A percentile compares a stretch with the other conserved stretches of the same genome.
These are phyloP conservation scores for Elephantulus edwardii DNA, from an alignment of 2,113 vertebrate genomes.

Conservation along the genomic window DNA sequence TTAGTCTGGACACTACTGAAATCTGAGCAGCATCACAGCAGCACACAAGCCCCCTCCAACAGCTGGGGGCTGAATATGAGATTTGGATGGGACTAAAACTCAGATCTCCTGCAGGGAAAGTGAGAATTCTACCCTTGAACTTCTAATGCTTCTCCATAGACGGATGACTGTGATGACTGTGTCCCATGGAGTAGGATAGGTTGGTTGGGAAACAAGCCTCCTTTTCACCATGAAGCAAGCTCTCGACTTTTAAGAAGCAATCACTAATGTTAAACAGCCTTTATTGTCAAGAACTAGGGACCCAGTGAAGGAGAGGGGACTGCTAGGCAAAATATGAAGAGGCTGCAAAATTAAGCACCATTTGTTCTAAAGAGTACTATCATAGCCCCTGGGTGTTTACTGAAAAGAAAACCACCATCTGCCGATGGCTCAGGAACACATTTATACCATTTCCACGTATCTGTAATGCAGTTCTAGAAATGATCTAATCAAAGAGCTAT, in stretches of 20 bases:
- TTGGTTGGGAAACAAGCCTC: neutral
- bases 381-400: neutral
- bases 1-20: neutral
- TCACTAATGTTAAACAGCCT: neutral
- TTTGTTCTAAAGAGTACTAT: conserved; percentile 36
- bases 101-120: neutral
- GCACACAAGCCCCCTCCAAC: neutral
- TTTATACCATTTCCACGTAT: conserved; percentile 54
- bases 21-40: neutral
- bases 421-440: conserved; percentile 64
- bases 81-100: neutral
- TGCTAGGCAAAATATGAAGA: conserved; percentile 10
- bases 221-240: neutral
- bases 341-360: neutral
- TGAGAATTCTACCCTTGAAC: neutral
- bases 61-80: neutral
- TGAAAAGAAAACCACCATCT: conserved; percentile 40
- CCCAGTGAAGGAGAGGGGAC: neutral
- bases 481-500: conserved; percentile 54
- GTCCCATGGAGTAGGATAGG: neutral
- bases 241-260: conserved; percentile 2
- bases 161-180: neutral
- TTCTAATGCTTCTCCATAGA: neutral
- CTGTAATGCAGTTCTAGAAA: conserved; percentile 49
- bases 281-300: neutral